phyloP scores from a whole-genome alignment of 2,797 vertebrate genomes.

The Netta rufina region DNA sequence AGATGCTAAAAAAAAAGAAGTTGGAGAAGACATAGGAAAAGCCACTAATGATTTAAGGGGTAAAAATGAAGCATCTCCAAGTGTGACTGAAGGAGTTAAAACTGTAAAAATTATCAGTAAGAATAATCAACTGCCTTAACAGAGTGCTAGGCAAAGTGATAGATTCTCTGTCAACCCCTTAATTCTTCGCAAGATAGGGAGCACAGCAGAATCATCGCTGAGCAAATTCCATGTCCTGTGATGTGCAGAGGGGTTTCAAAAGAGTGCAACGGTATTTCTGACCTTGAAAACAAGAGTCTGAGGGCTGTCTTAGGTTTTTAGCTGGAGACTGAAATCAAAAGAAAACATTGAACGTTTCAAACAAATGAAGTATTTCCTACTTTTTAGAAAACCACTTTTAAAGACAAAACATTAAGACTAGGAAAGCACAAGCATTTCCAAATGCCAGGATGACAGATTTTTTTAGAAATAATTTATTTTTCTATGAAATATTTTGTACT shows the following conservation, averaged over 20 bases:
- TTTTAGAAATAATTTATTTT: slow-evolving; percentile 40
- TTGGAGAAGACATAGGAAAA: background rate
- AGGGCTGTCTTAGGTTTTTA: background rate
- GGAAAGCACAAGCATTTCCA: slow-evolving; percentile 37
- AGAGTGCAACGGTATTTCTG: background rate
- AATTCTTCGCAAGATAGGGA: background rate
- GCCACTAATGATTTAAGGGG: background rate
- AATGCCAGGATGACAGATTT: background rate
- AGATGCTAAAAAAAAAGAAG: background rate
- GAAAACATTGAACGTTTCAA: background rate
- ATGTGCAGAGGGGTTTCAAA: background rate
- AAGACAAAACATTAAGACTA: background rate
- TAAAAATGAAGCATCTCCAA: background rate
- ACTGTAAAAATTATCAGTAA: background rate
- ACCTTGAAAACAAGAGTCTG: background rate
- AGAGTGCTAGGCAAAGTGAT: background rate
- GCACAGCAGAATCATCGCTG: background rate
- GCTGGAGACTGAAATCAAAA: background rate
- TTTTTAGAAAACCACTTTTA: background rate
- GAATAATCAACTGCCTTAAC: background rate
- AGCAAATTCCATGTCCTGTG: background rate
- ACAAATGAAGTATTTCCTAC: background rate
- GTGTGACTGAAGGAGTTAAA: background rate
- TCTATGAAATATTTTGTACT: slow-evolving; percentile 51
- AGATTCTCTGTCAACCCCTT: background rate